phyloP scores from a whole-genome alignment of 2,888 invertebrate genomes.

The Eristalis arbustorum region DNA sequence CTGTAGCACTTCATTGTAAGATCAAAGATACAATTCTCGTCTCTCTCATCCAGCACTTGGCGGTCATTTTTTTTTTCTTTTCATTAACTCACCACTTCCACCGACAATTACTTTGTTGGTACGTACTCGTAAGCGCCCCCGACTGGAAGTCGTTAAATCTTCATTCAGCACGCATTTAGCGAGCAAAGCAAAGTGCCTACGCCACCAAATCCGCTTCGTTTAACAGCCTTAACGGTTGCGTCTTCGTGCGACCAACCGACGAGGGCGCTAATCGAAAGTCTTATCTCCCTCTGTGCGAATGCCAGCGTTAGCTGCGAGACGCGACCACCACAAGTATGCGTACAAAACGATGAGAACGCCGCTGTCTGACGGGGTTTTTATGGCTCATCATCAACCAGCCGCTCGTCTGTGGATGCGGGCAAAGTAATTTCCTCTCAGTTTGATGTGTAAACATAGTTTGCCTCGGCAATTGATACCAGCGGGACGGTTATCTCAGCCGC shows the following conservation, averaged over 20 bases:
- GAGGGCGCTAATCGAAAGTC: not conserved
- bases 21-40: not conserved
- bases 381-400: conserved; percentile 4
- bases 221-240: conserved; percentile 21
- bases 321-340: conserved; percentile 19
- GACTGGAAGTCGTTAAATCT: conserved; percentile 48
- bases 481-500: conserved; percentile 28
- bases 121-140: conserved; percentile 8
- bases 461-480: conserved; percentile 43
- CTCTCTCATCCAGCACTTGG: not conserved
- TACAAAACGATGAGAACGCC: not conserved
- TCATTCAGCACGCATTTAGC: conserved; percentile 4
- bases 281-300: not conserved
- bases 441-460: conserved; percentile 36
- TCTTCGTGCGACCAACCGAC: not conserved
- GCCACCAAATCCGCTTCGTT: conserved; percentile 22
- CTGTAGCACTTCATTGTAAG: not conserved
- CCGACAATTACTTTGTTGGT: not conserved
- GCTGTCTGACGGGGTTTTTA: conserved; percentile 10
- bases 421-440: conserved; percentile 22
- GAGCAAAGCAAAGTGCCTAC: conserved; percentile 23
- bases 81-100: not conserved
- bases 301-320: not conserved
- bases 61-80: not conserved
- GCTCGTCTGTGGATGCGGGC: conserved; percentile 6